A percentile compares a stretch with the other conserved stretches of the same genome.
These are phyloP conservation scores for Tamandua tetradactyla DNA, from an alignment of 2,797 vertebrate species.

Conservation along the genomic window DNA sequence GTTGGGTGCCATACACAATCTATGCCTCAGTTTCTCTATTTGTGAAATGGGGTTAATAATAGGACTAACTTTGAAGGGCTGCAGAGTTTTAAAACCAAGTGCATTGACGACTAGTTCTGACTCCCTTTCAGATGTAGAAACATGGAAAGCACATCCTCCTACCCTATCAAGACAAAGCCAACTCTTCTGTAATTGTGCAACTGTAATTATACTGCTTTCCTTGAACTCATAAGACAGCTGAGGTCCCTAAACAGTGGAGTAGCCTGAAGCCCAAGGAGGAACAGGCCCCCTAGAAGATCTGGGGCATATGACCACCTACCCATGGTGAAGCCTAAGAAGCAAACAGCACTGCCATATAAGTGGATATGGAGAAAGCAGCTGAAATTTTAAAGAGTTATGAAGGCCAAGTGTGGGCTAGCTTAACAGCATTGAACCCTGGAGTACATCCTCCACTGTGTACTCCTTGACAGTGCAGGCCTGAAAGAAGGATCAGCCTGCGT, in stretches of 20 bases:
- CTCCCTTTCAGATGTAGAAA: neutral
- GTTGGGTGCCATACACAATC: fast-evolving
- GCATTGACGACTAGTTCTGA: no score
- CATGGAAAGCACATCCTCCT: neutral
- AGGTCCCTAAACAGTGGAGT: neutral
- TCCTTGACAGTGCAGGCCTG: no score
- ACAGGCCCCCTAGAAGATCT: neutral
- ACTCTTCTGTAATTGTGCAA: no score
- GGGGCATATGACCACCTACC: fast-evolving
- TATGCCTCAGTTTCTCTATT: neutral
- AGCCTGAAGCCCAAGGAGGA: neutral
- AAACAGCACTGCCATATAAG: no score
- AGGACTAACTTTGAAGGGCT: neutral
- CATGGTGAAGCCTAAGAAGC: fast-evolving
- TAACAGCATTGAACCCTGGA: fast-evolving
- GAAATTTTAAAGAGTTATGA: neutral
- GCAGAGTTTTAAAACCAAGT: fast-evolving
- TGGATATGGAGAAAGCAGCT: neutral
- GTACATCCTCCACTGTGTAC: fast-evolving
- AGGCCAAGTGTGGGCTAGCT: fast-evolving
- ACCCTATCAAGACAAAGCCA: neutral
- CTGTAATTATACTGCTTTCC: neutral
- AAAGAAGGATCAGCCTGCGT: no score
- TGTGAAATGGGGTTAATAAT: neutral
- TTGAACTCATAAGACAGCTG: neutral